A percentile compares a stretch with the other conserved stretches of the same genome.
phyloP scores from a whole-genome alignment of 2,113 vertebrate species.

The Pelecanoides urinatrix region DNA sequence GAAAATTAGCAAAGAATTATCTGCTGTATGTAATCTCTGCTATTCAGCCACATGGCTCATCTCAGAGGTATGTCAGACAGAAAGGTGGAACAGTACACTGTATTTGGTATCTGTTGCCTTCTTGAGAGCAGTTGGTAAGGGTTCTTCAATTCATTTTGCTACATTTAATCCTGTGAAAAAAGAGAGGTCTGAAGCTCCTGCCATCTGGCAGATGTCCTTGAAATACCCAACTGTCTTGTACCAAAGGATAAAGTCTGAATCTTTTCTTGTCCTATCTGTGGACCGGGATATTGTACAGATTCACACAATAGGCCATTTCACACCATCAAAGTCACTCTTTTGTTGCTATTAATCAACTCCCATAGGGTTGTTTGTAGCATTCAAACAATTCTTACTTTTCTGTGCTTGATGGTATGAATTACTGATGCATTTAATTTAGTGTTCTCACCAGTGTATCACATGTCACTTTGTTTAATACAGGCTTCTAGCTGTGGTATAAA shows the following conservation, averaged over 20 bases:
- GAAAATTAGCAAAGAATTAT: slow-evolving; percentile 19
- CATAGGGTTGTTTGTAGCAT: slow-evolving; percentile 5
- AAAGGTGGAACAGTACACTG: not conserved
- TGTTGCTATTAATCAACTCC: slow-evolving; percentile 28
- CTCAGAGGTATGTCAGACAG: slow-evolving; percentile 7
- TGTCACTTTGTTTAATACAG: slow-evolving; percentile 6
- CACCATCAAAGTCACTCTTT: slow-evolving; percentile 53
- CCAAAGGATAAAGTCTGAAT: slow-evolving; percentile 50
- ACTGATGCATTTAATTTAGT: not conserved
- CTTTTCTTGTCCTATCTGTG: slow-evolving; percentile 18
- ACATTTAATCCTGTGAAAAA: slow-evolving; percentile 47
- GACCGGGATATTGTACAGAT: not conserved
- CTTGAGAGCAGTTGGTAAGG: not conserved
- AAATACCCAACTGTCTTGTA: slow-evolving; percentile 23
- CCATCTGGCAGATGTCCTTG: slow-evolving; percentile 45
- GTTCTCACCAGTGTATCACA: slow-evolving; percentile 18
- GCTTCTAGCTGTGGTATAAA: slow-evolving; percentile 23
- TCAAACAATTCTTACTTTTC: slow-evolving; percentile 25
- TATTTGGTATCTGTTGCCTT: not conserved
- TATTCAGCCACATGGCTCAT: slow-evolving; percentile 12
- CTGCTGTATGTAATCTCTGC: slow-evolving; percentile 19
- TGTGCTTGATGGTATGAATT: slow-evolving; percentile 59
- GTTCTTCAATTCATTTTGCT: slow-evolving; percentile 30
- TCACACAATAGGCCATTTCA: slow-evolving; percentile 39
- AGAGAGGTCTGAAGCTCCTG: slow-evolving; percentile 43